A percentile compares a stretch with the other conserved stretches of the same genome.
phyloP scores from a whole-genome alignment of 2,113 vertebrate species.

The Prinia subflava region DNA sequence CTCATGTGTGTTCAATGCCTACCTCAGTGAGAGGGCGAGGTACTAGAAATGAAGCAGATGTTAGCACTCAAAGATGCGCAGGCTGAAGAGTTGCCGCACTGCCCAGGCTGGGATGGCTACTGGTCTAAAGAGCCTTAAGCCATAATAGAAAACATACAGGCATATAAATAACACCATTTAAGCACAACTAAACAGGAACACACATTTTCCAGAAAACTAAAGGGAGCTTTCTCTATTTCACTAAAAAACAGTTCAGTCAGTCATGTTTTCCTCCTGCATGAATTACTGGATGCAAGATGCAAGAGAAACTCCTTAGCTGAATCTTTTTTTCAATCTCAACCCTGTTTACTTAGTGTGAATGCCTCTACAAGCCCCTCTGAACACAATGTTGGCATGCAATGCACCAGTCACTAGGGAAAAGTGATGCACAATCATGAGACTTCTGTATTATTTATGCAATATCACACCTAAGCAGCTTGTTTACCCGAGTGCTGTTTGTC shows the following conservation, averaged over 20 bases:
- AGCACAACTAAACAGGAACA: background rate
- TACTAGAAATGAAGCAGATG: background rate
- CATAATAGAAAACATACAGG: background rate
- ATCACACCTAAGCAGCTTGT: background rate
- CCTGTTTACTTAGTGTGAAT: background rate
- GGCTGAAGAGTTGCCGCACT: background rate
- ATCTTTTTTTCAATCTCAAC: background rate
- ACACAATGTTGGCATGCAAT: background rate
- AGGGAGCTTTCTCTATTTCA: background rate
- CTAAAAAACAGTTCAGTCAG: background rate
- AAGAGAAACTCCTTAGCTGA: background rate
- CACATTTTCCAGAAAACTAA: background rate
- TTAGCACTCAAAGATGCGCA: background rate
- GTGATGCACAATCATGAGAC: background rate
- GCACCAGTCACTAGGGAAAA: background rate
- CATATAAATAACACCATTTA: background rate
- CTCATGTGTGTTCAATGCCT: background rate
- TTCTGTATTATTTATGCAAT: background rate
- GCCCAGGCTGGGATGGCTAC: background rate
- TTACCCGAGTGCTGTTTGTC: background rate
- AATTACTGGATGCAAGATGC: background rate
- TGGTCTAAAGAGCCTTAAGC: background rate
- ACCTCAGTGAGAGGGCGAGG: background rate
- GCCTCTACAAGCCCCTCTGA: background rate
- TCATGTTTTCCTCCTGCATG: background rate